These are phyloP conservation scores for Chrysochloris asiatica DNA, from an alignment of 2,113 vertebrate genomes.

Conservation along the genomic window DNA sequence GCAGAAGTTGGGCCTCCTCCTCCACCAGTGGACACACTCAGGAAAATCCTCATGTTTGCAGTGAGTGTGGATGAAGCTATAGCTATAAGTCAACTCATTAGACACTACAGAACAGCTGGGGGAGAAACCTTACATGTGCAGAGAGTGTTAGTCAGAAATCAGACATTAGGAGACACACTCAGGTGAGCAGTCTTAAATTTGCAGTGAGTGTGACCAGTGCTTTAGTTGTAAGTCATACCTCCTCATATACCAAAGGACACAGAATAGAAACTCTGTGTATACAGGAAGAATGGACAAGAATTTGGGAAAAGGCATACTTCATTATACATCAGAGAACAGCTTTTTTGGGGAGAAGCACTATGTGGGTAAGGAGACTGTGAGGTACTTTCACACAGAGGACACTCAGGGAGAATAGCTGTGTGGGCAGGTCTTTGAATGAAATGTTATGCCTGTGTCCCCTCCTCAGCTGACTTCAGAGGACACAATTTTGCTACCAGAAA, in stretches of 20 bases:
- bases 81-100: background rate
- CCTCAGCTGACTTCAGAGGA: background rate
- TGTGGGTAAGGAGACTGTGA: background rate
- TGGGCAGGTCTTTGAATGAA: background rate
- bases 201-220: background rate
- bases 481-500: background rate
- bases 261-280: background rate
- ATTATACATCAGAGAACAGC: background rate
- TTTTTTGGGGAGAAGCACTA: background rate
- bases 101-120: background rate
- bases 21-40: background rate
- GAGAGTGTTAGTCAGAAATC: background rate
- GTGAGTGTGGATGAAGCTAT: background rate
- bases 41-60: background rate
- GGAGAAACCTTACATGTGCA: background rate
- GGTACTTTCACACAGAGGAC: background rate
- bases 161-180: background rate
- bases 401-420: background rate
- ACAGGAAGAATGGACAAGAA: background rate
- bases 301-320: background rate
- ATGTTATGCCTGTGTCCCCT: background rate
- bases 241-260: background rate
- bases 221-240: background rate
- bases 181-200: background rate
- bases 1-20: background rate